Evolutionary conservation across 2,888 invertebrate species (phyloP), one percentile per base, ranked within the genome.

Genomic region (Folsomia manolachei): DNA sequence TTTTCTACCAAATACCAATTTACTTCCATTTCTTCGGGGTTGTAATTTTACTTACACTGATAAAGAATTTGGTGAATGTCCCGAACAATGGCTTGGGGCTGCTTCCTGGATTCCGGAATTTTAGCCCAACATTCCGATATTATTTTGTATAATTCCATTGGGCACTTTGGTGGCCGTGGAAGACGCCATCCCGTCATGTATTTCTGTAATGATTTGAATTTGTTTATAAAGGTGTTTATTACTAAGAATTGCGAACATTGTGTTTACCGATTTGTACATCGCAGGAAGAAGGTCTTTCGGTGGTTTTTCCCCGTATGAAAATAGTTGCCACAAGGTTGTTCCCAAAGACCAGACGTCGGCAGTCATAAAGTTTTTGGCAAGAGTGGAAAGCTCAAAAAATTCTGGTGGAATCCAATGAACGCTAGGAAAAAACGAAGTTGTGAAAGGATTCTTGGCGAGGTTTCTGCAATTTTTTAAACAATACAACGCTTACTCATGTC

Each of bases 271-370:
- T 82, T 84, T 85, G 39, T 85, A 82, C n/a, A 81, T 78, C 52
- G 83, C 81, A 52, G 82, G 71, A 63, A 84, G 82, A 62, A 80
- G 78, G 69, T 83, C 81, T 2, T 79, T 75, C 2, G 83, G 82
- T 61, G 87, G 86, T 63, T 83, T 81, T 19, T 82, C 86, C 0
- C 95, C 95, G 80, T 88, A 90, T 0, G 91, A 90, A 85, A 95
- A 96, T 80, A 96, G 91, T 84, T 96, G 93, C 93, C 95, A 96
- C 21, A 95, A 83, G 0, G 95, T 95, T 1, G 95, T 96, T 0
- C 92, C 94, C 82, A 93, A 91, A 2, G 96, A 94, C 93, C 94
- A 97, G 24, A 95, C 89, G 82, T 96, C 96, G 14, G 93, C 91
- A 69, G 89, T 87, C 0, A 88, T 87, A 23, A 90, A 90, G 11